phyloP scores from a whole-genome alignment of 2,113 vertebrate genomes.

The Corvus hawaiiensis region DNA sequence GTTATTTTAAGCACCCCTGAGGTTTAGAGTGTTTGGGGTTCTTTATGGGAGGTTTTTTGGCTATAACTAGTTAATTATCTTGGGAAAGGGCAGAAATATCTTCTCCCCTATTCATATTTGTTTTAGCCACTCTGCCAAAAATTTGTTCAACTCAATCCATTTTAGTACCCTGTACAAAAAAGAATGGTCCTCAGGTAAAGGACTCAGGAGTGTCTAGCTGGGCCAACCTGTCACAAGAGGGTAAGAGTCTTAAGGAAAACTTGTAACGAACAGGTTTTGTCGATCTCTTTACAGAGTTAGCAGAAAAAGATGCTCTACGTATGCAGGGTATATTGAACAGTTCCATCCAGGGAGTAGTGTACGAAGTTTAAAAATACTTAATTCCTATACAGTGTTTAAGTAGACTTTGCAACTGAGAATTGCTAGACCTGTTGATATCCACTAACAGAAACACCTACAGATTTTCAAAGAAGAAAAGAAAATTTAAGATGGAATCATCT shows the following conservation, averaged over 20 bases:
- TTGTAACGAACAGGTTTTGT: background rate
- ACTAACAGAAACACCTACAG: background rate
- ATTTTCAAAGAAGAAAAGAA: background rate
- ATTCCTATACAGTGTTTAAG: background rate
- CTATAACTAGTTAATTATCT: background rate
- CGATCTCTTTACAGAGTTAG: background rate
- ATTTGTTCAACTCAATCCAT: background rate
- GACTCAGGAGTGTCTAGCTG: background rate
- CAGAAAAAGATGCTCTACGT: background rate
- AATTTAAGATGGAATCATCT: background rate
- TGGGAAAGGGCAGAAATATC: background rate
- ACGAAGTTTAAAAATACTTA: background rate
- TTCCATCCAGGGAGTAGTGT: background rate
- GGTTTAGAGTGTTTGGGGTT: background rate
- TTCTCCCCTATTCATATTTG: background rate
- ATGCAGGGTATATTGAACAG: background rate
- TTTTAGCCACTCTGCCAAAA: background rate
- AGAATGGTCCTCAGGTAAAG: background rate
- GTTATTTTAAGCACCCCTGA: background rate
- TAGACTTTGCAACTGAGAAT: background rate
- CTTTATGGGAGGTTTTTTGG: background rate
- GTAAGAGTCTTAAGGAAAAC: background rate
- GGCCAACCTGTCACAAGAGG: background rate
- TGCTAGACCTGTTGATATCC: background rate
- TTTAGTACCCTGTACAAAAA: background rate